Evolutionary conservation across 2,113 vertebrate genomes (phyloP).

Genomic region (Corapipo altera): DNA sequence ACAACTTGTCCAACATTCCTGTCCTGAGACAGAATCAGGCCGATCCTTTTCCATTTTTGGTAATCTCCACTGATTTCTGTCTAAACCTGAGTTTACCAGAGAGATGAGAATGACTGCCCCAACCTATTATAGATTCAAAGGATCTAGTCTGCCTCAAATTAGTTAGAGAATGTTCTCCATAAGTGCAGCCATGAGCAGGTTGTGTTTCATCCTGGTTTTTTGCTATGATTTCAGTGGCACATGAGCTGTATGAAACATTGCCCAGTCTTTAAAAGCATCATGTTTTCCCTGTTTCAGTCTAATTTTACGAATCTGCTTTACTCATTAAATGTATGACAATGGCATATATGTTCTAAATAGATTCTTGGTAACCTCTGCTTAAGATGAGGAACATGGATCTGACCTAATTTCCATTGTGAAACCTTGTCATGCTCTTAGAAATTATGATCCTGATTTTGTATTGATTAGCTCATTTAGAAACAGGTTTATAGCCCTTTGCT

Average conservation of each 20-base stretch:
- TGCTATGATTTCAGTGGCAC: background rate
- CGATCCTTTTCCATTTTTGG: background rate
- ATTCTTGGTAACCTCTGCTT: background rate
- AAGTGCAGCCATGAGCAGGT: background rate
- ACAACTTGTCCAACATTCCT: background rate
- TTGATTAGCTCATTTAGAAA: background rate
- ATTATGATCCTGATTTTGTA: background rate
- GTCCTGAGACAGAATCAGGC: background rate
- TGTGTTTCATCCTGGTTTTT: background rate
- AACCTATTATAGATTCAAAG: background rate
- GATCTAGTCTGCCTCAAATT: background rate
- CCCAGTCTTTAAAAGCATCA: background rate
- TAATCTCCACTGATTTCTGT: background rate
- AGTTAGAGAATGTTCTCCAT: background rate
- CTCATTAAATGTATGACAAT: background rate
- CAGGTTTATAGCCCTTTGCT: background rate
- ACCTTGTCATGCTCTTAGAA: background rate
- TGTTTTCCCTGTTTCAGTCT: background rate
- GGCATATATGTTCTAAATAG: background rate
- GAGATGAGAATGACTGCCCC: background rate
- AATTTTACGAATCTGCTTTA: background rate
- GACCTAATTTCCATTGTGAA: background rate
- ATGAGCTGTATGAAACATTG: background rate
- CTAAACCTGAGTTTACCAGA: background rate
- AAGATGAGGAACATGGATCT: background rate